A percentile compares a stretch with the other conserved stretches of the same genome.
Conservation (phyloP, 35 echinoderm and acorn worm genomes). For the Ophioderma brevispina region DNA sequence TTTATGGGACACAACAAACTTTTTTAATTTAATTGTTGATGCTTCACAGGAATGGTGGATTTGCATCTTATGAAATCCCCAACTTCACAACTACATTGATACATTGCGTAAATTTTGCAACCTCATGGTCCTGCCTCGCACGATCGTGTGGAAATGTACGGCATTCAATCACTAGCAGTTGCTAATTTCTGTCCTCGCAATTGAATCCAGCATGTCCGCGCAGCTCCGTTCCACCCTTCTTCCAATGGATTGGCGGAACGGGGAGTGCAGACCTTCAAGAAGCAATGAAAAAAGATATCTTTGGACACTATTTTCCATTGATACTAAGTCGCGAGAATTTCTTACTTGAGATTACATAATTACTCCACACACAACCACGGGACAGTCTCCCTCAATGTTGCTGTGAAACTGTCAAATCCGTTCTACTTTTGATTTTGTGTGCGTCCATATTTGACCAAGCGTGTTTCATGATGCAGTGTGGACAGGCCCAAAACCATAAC, state of each 20-base stretch:
- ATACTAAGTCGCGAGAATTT: no score
- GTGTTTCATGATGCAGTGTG: neutral
- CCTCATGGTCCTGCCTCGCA: slow-evolving; percentile 31
- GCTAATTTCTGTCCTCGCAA: slow-evolving; percentile 16
- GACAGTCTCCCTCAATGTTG: no score
- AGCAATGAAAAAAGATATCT: slow-evolving; percentile 25
- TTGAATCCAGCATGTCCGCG: no score
- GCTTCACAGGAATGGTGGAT: slow-evolving; percentile 36
- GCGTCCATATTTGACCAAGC: slow-evolving; percentile 7
- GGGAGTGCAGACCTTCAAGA: slow-evolving; percentile 64
- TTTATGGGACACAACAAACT: slow-evolving; percentile 7
- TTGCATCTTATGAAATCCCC: slow-evolving; percentile 9
- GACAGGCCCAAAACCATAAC: no score
- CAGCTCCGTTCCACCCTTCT: no score
- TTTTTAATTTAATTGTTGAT: slow-evolving; percentile 52
- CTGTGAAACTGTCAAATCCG: slow-evolving; percentile 20
- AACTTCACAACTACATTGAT: slow-evolving; percentile 11
- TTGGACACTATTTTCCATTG: no score
- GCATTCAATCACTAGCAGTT: slow-evolving; percentile 34
- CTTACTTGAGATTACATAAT: no score
- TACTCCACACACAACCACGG: slow-evolving; percentile 1
- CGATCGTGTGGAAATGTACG: slow-evolving; percentile 31
- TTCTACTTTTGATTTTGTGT: slow-evolving; percentile 20
- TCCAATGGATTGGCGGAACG: no score
- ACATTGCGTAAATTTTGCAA: no score